These are phyloP conservation scores for Apostichopus leukothele DNA, from an alignment of 53 echinoderm and acorn worm species.

Conservation along the genomic window DNA sequence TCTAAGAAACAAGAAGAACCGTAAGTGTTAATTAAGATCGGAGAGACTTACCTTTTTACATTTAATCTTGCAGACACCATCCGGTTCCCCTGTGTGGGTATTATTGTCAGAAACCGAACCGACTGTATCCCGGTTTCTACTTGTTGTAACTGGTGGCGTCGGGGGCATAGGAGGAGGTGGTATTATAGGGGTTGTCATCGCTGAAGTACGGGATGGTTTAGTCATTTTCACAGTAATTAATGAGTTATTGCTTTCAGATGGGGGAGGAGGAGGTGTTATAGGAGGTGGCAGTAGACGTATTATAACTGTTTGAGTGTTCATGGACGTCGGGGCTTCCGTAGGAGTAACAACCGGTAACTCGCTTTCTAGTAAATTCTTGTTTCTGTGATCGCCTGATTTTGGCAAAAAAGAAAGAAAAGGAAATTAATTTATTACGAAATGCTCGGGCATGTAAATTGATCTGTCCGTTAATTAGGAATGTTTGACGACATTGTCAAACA, in stretches of 20 bases:
- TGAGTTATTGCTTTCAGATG: conserved; percentile 54
- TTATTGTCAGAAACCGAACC: neutral
- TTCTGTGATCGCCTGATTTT: too few species aligned
- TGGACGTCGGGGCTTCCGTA: conserved; percentile 6
- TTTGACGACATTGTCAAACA: too few species aligned
- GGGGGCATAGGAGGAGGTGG: conserved; percentile 58
- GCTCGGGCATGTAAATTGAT: too few species aligned
- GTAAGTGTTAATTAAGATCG: too few species aligned
- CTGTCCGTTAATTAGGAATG: too few species aligned
- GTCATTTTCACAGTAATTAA: neutral
- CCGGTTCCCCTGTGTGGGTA: neutral
- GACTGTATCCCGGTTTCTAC: neutral
- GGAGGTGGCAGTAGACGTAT: conserved; percentile 87
- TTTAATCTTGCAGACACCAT: neutral
- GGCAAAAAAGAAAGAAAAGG: too few species aligned
- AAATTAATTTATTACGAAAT: too few species aligned
- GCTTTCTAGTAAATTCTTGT: too few species aligned
- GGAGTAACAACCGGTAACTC: neutral
- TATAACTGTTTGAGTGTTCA: conserved; percentile 55
- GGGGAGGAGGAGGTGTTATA: conserved; percentile 89
- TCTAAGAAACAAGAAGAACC: too few species aligned
- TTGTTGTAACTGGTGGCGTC: conserved; percentile 54
- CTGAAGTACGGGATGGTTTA: neutral
- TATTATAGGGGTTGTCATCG: conserved; percentile 25
- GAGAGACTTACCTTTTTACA: conserved; percentile 26